Base-by-base conservation (phyloP, 2,113 vertebrate genomes). In the Polypterus senegalus region DNA sequence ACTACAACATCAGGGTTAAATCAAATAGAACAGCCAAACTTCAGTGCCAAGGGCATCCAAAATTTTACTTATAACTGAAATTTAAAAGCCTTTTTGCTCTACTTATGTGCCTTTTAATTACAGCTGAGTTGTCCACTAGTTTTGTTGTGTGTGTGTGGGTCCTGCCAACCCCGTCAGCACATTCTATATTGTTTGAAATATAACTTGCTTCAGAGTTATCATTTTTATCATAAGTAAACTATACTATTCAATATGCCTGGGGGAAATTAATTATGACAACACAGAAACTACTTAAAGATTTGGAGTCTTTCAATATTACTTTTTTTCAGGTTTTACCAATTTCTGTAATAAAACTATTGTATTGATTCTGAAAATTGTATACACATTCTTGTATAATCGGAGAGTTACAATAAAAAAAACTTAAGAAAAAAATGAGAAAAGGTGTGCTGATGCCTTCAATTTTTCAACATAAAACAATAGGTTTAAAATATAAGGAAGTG, bases 391-490 rank as follows among this genome's bases (percentile, higher is more conserved):
- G 62, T 67, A 61, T 63, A 75, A 74, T 66, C 67, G 69, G 67
- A 65, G 59, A 63, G 76, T 66, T 63, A 76, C 4, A 77, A 82
- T 80, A 71, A 88, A 79, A 78, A 80, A 71, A 76, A 66, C 2
- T 27, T 27, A 27, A 27, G 2, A 27, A 27, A 27, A 27, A 27
- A 27, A 27, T 27, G 27, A 27, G 27, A 27, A 27, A 27, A 27
- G 27, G 27, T 27, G 27, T 27, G 27, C 27, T 27, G 27, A 27
- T 27, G 27, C 27, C 27, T 27, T 27, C 27, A 27, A 2, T 27
- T 27, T 27, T 27, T 27, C 27, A 27, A 27, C 27, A 27, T 27
- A 27, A 27, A 27, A 27, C 27, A 27, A 27, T 27, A 27, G 27
- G 27, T 27, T 27, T 27, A 27, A 27, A 27, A 27, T 27, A 27